phyloP scores from a whole-genome alignment of 2,888 invertebrate genomes.

The Podotricha telesiphe region DNA sequence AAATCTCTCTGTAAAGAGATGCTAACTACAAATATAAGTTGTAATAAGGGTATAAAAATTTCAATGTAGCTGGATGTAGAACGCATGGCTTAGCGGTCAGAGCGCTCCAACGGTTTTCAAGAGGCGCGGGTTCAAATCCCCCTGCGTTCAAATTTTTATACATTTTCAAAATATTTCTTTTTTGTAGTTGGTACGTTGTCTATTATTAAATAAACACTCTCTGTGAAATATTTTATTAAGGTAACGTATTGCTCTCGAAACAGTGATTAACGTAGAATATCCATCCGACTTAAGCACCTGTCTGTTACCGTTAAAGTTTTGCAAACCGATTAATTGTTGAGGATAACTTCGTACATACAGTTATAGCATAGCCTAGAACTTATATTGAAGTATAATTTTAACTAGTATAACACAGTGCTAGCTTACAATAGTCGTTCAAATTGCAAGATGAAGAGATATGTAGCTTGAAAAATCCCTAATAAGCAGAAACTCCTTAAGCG shows the following conservation, averaged over 20 bases:
- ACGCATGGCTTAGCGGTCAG: no score
- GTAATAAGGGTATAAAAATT: no score
- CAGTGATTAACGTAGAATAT: neutral
- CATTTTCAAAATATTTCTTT: no score
- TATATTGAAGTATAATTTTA: slow-evolving; percentile 1
- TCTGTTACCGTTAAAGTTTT: slow-evolving; percentile 7
- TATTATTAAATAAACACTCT: neutral
- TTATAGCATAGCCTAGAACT: slow-evolving; percentile 1
- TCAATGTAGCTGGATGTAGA: no score
- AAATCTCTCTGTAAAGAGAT: no score
- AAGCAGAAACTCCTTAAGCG: slow-evolving; percentile 17
- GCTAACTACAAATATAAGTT: no score
- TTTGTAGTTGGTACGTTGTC: no score
- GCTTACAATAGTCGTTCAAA: slow-evolving; percentile 19
- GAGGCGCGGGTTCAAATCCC: no score
- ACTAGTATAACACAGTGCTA: neutral
- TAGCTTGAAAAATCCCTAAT: slow-evolving; percentile 23
- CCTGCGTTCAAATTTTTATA: no score
- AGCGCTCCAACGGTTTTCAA: no score
- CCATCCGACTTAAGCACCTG: neutral
- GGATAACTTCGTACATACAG: neutral
- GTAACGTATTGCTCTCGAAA: neutral
- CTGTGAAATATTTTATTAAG: neutral
- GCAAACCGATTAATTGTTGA: slow-evolving; percentile 12
- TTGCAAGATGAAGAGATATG: slow-evolving; percentile 8